Percentiles rank a stretch among this genome's conserved stretches.
These are phyloP conservation scores for Taurulus bubalis DNA, from an alignment of 2,113 vertebrate species.

Conservation along the genomic window DNA sequence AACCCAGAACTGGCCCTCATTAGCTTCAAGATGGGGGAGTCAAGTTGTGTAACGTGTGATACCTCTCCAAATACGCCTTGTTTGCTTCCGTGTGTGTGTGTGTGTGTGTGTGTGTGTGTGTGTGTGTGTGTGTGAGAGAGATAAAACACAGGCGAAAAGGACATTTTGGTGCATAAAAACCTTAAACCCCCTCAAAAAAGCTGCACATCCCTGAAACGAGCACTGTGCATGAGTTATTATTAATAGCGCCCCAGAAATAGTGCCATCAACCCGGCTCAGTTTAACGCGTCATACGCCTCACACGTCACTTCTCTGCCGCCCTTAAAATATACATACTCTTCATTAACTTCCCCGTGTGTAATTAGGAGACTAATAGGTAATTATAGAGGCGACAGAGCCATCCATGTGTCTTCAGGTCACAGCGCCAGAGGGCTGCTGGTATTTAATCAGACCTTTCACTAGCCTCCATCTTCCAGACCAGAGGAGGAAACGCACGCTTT, in stretches of 20 bases:
- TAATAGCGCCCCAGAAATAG: constrained; percentile 1
- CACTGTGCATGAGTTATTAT: background rate
- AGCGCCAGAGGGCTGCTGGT: background rate
- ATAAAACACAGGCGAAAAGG: background rate
- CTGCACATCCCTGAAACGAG: background rate
- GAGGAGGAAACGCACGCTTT: background rate
- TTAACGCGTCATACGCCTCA: no score
- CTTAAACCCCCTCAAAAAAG: background rate
- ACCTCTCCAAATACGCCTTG: background rate
- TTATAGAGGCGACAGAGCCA: constrained; percentile 16
- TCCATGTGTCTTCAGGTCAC: constrained; percentile 9
- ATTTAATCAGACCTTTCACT: constrained; percentile 13
- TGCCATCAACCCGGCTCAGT: no score
- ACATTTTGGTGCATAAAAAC: background rate
- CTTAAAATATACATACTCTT: constrained; percentile 1
- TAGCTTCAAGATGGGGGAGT: constrained; percentile 35
- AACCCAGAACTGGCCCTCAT: constrained; percentile 53
- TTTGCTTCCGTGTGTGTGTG: no score
- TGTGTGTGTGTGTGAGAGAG: background rate
- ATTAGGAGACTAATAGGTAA: constrained; percentile 29
- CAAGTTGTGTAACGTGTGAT: constrained; percentile 36
- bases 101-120: background rate
- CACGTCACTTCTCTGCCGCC: background rate
- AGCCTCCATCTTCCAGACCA: background rate
- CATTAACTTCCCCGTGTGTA: constrained; percentile 1